Evolutionary conservation across 2,113 vertebrate genomes (phyloP).

Genomic region (Myiopsitta monachus): DNA sequence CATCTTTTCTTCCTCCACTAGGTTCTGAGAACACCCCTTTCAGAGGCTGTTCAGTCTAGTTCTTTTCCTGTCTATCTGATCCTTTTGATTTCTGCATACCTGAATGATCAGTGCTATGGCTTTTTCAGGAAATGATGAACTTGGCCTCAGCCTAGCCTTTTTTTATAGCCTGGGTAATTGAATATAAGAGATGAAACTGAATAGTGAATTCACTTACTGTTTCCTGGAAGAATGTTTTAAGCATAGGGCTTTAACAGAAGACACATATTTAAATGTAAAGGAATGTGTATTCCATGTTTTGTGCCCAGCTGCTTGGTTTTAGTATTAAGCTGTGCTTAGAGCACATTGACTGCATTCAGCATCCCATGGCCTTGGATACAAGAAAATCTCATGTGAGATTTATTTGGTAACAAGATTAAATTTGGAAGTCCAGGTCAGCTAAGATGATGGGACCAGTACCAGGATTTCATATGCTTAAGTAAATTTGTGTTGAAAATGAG

Average conservation of each 20-base stretch:
- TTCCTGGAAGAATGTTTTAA: background rate
- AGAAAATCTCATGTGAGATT: background rate
- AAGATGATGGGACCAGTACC: background rate
- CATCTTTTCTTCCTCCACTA: background rate
- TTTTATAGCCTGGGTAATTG: background rate
- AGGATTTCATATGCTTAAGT: background rate
- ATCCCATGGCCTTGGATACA: background rate
- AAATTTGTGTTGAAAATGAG: background rate
- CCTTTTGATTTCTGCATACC: background rate
- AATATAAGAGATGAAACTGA: background rate
- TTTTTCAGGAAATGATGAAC: background rate
- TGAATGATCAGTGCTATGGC: background rate
- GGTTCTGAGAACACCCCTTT: background rate
- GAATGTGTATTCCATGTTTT: background rate
- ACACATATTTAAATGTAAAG: background rate
- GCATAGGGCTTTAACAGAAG: background rate
- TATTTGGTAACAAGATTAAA: background rate
- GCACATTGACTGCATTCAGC: background rate
- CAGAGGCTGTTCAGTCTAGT: background rate
- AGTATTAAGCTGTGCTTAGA: background rate
- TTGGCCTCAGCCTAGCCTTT: background rate
- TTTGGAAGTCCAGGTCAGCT: background rate
- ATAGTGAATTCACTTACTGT: background rate
- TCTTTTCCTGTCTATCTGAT: background rate
- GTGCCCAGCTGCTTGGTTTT: background rate